phyloP scores from a whole-genome alignment of 2,797 vertebrate species.

The Euthynnus affinis region DNA sequence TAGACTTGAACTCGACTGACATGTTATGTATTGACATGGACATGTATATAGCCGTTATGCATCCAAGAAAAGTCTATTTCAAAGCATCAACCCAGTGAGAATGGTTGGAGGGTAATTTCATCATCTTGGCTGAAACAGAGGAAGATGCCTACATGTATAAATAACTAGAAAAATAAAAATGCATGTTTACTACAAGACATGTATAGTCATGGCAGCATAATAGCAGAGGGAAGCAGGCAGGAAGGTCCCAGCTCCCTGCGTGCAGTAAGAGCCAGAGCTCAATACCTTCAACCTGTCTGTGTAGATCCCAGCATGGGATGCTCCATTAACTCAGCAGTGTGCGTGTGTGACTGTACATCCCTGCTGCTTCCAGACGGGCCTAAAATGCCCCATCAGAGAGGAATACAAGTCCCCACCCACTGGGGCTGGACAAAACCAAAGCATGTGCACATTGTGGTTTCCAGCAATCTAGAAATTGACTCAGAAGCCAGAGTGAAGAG shows the following conservation, averaged over 20 bases:
- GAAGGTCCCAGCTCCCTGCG: slow-evolving; percentile 41
- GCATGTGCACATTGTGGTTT: slow-evolving; percentile 33
- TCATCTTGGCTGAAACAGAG: neutral
- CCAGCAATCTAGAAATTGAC: slow-evolving; percentile 56
- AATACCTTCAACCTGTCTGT: slow-evolving; percentile 67
- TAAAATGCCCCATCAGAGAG: slow-evolving; percentile 59
- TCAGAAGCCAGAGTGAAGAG: slow-evolving; percentile 13
- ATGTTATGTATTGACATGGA: neutral
- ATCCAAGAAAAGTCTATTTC: neutral
- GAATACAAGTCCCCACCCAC: slow-evolving; percentile 41
- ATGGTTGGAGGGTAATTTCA: neutral
- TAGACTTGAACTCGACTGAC: neutral
- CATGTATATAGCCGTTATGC: neutral
- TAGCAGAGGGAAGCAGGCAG: slow-evolving; percentile 24
- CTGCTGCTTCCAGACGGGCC: slow-evolving; percentile 66
- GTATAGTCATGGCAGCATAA: slow-evolving; percentile 33
- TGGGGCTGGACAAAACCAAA: slow-evolving; percentile 50
- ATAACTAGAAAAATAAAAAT: neutral
- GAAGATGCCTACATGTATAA: neutral
- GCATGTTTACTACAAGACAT: neutral
- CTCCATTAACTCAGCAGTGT: slow-evolving; percentile 79
- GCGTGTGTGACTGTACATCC: slow-evolving; percentile 61
- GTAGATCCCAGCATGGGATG: slow-evolving; percentile 66
- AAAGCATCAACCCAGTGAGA: neutral
- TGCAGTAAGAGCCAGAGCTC: slow-evolving; percentile 59